Percentiles rank a stretch among this genome's conserved stretches.
Evolutionary conservation across 2,113 vertebrate genomes (phyloP).

Genomic region (Rhinichthys klamathensis): DNA sequence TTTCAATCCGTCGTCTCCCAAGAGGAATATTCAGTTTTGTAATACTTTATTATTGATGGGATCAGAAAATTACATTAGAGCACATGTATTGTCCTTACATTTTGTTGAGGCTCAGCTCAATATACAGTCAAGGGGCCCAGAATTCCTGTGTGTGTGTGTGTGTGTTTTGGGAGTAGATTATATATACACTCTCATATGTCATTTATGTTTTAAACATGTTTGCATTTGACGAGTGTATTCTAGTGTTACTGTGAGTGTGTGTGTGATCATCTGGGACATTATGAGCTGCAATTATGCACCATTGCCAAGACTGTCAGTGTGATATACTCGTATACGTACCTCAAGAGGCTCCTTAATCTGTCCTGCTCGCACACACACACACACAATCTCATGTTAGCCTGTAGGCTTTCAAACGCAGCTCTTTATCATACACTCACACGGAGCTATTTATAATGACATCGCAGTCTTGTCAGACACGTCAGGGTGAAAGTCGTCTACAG

Average conservation of each 20-base stretch:
- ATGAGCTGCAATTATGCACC: constrained; percentile 50
- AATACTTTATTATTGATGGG: background rate
- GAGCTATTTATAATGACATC: background rate
- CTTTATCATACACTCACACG: background rate
- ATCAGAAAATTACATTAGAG: background rate
- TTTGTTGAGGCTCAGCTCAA: constrained; percentile 54
- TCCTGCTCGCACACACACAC: background rate
- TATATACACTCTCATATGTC: constrained; percentile 21
- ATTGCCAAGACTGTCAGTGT: constrained; percentile 49
- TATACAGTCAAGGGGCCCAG: constrained; percentile 1
- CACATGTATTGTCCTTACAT: background rate
- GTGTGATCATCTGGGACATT: constrained; percentile 49
- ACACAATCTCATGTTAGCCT: constrained; percentile 18
- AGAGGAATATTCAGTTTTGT: background rate
- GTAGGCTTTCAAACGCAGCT: background rate
- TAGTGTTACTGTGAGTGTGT: constrained; percentile 25
- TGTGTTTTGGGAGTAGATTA: background rate
- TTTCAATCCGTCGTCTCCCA: background rate
- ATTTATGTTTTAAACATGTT: constrained; percentile 43
- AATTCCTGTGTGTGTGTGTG: background rate
- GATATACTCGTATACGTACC: constrained; percentile 38
- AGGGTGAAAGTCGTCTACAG: background rate
- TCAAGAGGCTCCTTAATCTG: constrained; percentile 54
- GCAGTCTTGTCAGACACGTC: background rate
- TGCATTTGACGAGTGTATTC: constrained; percentile 53